Base-by-base conservation (phyloP, 2,113 vertebrate species). In the Vidua macroura region DNA sequence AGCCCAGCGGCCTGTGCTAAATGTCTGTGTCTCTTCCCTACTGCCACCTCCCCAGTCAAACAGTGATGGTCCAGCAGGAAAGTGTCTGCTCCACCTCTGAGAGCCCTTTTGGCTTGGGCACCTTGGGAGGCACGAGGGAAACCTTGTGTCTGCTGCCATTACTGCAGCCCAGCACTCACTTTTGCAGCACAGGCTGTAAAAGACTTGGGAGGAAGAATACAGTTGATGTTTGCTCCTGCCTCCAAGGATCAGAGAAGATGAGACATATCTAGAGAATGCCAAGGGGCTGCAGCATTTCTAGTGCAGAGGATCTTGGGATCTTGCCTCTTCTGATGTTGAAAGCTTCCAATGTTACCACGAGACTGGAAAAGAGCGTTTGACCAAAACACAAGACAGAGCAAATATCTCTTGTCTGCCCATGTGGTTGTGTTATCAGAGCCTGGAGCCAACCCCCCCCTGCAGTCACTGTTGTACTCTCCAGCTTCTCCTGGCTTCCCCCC, bases 21-120 rank as follows among this genome's bases (percentile, higher is more conserved):
- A 96, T 96, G 92, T 98, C 96, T 97, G 73, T 96, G 78, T 97
- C 97, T 97, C 97, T 96, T 97, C 90, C 95, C 93, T 77, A 51
- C 83, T 21, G 15, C 92, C 79, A 84, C 87, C 95, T 96, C 96
- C 97, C 94, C 94, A 89, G 88, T 88, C 97, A 94, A 93, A 90
- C 22, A 94, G 96, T 96, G 97, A 81, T 72, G 46, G 96, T 97
- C 91, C 81, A 95, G 93, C 52, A 93, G 96, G 95, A 88, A 95
- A 86, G 72, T 86, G 96, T 95, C 95, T 16, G 28, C 86, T 91
- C n/a, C 52, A 66, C 90, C 86, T 94, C 53, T 86, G 44, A 92
- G 94, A 96, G 96, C 96, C 89, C 91, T 96, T 92, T 97, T 95
- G 92, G 93, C 78, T 72, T 96, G 96, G 69, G 82, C 86, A 39